Evolutionary conservation across 2,113 vertebrate genomes (phyloP).

Genomic region (Panthera uncia): DNA sequence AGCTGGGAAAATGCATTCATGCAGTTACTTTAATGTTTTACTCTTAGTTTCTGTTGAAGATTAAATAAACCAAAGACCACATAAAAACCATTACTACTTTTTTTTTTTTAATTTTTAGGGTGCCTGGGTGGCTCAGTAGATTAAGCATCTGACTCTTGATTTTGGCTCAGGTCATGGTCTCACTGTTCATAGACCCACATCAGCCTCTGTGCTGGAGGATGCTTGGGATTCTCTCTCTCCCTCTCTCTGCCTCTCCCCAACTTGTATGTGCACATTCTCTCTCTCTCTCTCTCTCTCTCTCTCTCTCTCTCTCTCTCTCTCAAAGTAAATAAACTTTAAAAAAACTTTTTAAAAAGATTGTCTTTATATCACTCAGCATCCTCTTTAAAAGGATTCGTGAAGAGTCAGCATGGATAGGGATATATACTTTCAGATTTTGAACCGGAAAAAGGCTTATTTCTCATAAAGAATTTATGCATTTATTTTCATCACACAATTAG

Average conservation of each 20-base stretch:
- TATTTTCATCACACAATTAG: constrained; percentile 6
- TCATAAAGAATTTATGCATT: not conserved
- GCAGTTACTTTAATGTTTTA: not conserved
- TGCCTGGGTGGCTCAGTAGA: too few relatives aligned
- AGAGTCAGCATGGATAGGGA: not conserved
- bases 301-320: too few relatives aligned
- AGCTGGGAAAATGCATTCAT: not conserved
- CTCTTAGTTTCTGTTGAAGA: constrained; percentile 23
- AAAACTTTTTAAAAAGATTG: not conserved
- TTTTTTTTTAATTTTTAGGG: not conserved
- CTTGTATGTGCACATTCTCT: too few relatives aligned
- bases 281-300: too few relatives aligned
- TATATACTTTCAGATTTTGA: not conserved
- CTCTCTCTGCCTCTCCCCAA: too few relatives aligned
- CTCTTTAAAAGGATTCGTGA: not conserved
- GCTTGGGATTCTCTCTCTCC: too few relatives aligned
- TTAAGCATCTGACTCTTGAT: too few relatives aligned
- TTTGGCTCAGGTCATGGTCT: too few relatives aligned
- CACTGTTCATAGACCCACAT: too few relatives aligned
- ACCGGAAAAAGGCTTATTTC: not conserved
- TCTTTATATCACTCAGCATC: not conserved
- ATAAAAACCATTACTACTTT: not conserved
- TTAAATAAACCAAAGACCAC: not conserved
- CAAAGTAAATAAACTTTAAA: too few relatives aligned
- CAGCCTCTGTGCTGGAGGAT: too few relatives aligned